Conservation (phyloP, 2,797 vertebrate genomes). For the Lagorchestes hirsutus region DNA sequence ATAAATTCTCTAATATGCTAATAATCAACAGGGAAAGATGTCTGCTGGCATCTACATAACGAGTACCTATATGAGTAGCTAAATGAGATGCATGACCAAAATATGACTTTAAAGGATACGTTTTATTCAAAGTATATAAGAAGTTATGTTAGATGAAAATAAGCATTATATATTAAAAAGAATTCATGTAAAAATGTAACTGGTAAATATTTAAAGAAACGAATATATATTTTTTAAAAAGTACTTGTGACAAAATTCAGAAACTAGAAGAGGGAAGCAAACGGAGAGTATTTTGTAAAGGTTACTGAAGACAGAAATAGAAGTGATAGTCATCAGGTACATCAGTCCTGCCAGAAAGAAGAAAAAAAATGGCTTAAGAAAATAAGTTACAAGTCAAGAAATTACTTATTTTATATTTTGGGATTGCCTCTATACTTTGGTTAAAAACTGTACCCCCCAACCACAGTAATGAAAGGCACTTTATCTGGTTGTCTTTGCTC, state of each 20-base stretch:
- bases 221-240: neutral
- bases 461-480: neutral
- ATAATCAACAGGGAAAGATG: neutral
- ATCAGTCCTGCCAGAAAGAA: neutral
- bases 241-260: neutral
- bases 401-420: neutral
- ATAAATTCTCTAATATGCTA: neutral
- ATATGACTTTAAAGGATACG: neutral
- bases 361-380: neutral
- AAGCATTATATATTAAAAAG: neutral
- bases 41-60: neutral
- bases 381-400: neutral
- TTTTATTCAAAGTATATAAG: neutral
- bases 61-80: neutral
- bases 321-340: neutral
- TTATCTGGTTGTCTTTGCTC: neutral
- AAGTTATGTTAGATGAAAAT: neutral
- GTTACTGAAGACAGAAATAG: neutral
- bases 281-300: neutral
- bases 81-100: neutral
- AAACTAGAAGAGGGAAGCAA: neutral
- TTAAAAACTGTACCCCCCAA: neutral
- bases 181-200: neutral
- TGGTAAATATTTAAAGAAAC: neutral
- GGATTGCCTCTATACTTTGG: neutral